A percentile compares a stretch with the other conserved stretches of the same genome.
These are phyloP conservation scores for Drosophila lacertosa DNA, from an alignment of 1,140 invertebrate species.

Conservation along the genomic window DNA sequence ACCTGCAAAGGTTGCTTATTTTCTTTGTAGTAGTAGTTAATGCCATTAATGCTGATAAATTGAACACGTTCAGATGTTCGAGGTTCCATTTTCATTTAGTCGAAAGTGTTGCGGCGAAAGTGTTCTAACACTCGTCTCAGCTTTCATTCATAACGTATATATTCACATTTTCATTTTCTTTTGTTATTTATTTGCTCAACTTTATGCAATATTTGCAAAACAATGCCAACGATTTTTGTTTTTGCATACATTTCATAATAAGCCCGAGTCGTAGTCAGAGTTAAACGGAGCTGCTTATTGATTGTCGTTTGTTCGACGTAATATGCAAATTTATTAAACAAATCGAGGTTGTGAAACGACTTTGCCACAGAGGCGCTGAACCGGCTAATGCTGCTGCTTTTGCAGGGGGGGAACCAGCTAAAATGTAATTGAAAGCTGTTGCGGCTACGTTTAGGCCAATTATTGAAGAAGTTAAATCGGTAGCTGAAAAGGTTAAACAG, in stretches of 20 bases:
- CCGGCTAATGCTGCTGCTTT: neutral
- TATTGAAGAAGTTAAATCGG: neutral
- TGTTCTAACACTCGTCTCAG: constrained; percentile 40
- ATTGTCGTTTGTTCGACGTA: constrained; percentile 52
- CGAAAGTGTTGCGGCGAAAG: constrained; percentile 46
- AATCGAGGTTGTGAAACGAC: constrained; percentile 60
- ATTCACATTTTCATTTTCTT: too few species aligned
- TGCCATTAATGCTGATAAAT: constrained; percentile 48
- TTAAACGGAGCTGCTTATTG: constrained; percentile 61
- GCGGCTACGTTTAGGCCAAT: constrained; percentile 3
- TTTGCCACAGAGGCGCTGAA: constrained; percentile 3
- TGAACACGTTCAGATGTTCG: constrained; percentile 55
- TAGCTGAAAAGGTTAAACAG: neutral
- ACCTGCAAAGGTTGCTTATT: neutral
- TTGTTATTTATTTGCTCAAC: constrained; percentile 6
- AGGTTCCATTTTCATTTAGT: neutral
- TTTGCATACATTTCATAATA: constrained; percentile 31
- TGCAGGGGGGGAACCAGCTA: neutral
- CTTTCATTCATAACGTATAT: neutral
- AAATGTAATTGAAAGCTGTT: constrained; percentile 6
- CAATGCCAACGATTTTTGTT: constrained; percentile 23
- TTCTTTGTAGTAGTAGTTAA: constrained; percentile 4
- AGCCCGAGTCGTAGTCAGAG: constrained; percentile 16
- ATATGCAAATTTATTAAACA: constrained; percentile 75
- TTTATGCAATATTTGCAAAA: constrained; percentile 56